phyloP scores from a whole-genome alignment of 2,797 vertebrate species.

The Spheniscus humboldti region DNA sequence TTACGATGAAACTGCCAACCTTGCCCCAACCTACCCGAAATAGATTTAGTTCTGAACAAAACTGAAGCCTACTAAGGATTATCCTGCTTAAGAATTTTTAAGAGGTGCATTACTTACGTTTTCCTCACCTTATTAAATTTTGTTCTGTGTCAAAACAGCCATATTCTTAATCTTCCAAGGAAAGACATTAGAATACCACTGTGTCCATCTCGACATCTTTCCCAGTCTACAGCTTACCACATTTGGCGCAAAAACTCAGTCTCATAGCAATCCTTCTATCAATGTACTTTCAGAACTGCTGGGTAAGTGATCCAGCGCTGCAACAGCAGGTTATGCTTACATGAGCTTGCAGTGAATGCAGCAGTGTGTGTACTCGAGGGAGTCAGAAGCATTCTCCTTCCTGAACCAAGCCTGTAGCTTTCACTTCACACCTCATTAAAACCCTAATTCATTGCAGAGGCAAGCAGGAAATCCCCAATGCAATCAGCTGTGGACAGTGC shows the following conservation, averaged over 20 bases:
- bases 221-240: neutral
- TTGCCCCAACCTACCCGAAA: neutral
- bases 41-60: neutral
- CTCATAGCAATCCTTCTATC: neutral
- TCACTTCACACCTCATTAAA: neutral
- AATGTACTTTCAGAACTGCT: neutral
- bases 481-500: neutral
- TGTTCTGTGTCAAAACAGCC: neutral
- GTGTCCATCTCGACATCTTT: neutral
- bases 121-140: neutral
- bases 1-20: neutral
- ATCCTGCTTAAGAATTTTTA: neutral
- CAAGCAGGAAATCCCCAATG: neutral
- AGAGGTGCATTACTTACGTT: neutral
- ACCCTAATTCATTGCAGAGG: neutral
- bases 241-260: neutral
- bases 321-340: neutral
- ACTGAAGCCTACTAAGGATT: neutral
- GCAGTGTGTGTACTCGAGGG: rapidly evolving
- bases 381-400: neutral
- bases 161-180: neutral
- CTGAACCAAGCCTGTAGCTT: neutral
- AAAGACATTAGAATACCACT: neutral
- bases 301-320: neutral
- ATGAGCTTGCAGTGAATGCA: neutral